Percentiles rank a stretch among this genome's conserved stretches.
Conservation (phyloP, 2,888 invertebrate genomes). For the Bibio marci region DNA sequence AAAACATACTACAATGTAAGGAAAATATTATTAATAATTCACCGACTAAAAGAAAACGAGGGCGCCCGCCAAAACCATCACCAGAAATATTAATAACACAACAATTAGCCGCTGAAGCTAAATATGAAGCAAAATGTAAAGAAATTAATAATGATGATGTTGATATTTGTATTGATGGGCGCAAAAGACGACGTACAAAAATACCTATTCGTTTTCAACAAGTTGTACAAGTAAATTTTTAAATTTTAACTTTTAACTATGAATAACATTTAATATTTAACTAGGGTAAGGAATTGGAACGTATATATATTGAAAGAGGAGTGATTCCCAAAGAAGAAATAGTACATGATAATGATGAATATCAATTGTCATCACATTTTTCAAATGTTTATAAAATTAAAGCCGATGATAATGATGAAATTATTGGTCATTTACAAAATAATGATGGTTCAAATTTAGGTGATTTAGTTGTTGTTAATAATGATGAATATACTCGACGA, state of each 20-base stretch:
- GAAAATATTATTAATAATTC: too few species aligned
- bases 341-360: constrained; percentile 15
- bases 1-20: too few species aligned
- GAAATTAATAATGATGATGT: constrained; percentile 12
- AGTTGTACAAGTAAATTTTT: constrained; percentile 28
- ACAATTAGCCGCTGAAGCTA: constrained; percentile 11
- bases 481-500: constrained; percentile 11
- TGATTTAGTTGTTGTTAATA: constrained; percentile 40
- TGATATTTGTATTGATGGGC: constrained; percentile 31
- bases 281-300: constrained; percentile 55
- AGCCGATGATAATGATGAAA: constrained; percentile 19
- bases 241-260: neutral
- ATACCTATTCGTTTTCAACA: constrained; percentile 43
- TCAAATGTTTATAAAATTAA: constrained; percentile 12
- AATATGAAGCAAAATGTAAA: constrained; percentile 15
- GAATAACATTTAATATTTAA: too few species aligned
- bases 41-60: constrained; percentile 41
- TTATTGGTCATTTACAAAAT: constrained; percentile 49
- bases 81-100: constrained; percentile 19
- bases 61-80: constrained; percentile 45
- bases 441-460: constrained; percentile 40
- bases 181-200: constrained; percentile 44
- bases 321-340: constrained; percentile 44
- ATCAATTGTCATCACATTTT: too few species aligned
- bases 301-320: constrained; percentile 54